A percentile compares a stretch with the other conserved stretches of the same genome.
Conservation (phyloP, 2,888 invertebrate genomes). For the Icerya purchasi region DNA sequence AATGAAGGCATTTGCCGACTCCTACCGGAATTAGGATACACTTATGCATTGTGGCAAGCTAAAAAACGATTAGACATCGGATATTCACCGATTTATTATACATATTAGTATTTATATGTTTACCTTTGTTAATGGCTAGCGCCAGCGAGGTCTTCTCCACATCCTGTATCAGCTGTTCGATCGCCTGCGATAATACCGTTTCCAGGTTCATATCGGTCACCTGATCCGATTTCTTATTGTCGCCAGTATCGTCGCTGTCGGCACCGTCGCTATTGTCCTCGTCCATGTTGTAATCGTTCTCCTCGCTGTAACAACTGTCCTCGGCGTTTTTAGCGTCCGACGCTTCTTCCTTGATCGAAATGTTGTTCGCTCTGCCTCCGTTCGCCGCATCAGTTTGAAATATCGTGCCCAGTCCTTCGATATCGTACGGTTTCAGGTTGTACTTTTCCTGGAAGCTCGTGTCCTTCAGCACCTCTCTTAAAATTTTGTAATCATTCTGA, state of each 20-base stretch:
- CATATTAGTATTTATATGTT: neutral
- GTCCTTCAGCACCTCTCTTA: constrained; percentile 61
- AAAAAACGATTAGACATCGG: too few relatives aligned
- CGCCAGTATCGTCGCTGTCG: neutral
- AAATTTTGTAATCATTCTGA: constrained; percentile 39
- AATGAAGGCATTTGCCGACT: too few relatives aligned
- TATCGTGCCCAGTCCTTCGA: constrained; percentile 32
- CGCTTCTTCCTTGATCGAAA: constrained; percentile 22
- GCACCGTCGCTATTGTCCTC: neutral
- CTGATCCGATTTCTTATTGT: neutral
- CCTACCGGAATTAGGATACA: too few relatives aligned
- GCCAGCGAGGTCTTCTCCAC: constrained; percentile 65
- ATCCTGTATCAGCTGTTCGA: constrained; percentile 67
- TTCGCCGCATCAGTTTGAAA: constrained; percentile 35
- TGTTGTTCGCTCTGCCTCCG: constrained; percentile 27
- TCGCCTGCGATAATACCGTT: constrained; percentile 38
- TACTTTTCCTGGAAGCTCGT: constrained; percentile 66
- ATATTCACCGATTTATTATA: too few relatives aligned
- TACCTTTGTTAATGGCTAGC: constrained; percentile 72
- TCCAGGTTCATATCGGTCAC: neutral
- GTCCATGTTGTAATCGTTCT: neutral
- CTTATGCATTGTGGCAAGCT: too few relatives aligned
- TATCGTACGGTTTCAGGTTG: constrained; percentile 57
- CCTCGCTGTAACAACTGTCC: constrained; percentile 29
- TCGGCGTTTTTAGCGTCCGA: constrained; percentile 36